These are phyloP conservation scores for Byasa hedistus DNA, from an alignment of 2,888 invertebrate genomes.

Conservation along the genomic window DNA sequence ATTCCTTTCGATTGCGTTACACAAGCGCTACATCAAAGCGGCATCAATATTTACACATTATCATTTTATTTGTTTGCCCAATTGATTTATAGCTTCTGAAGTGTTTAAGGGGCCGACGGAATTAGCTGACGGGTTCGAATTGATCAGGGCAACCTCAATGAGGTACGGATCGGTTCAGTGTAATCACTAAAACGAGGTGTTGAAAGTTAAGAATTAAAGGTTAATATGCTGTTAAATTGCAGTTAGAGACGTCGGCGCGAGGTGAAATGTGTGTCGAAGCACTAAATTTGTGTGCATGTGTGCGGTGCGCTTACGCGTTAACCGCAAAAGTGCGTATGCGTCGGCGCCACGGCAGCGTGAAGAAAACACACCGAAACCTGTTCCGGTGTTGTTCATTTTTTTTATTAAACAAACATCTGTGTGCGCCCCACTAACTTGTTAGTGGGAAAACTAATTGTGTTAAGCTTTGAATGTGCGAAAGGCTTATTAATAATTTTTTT, in stretches of 20 bases:
- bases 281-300: constrained; percentile 57
- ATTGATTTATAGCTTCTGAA: constrained; percentile 61
- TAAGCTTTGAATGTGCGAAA: constrained; percentile 36
- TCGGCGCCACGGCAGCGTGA: constrained; percentile 49
- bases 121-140: constrained; percentile 59
- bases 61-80: constrained; percentile 46
- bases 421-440: constrained; percentile 59
- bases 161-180: not conserved
- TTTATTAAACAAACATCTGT: constrained; percentile 58
- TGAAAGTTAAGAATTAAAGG: constrained; percentile 35
- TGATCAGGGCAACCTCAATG: constrained; percentile 32
- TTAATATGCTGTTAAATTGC: constrained; percentile 39
- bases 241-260: constrained; percentile 39
- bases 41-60: constrained; percentile 62
- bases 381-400: constrained; percentile 62
- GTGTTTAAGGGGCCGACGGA: constrained; percentile 48
- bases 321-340: constrained; percentile 59
- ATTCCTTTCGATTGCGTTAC: not conserved
- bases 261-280: constrained; percentile 69
- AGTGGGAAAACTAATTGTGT: constrained; percentile 62
- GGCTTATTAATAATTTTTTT: constrained; percentile 21
- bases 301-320: constrained; percentile 59
- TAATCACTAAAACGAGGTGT: constrained; percentile 30
- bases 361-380: constrained; percentile 62
- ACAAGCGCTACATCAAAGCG: constrained; percentile 27